These are phyloP conservation scores for Pseudeuparius sepicola DNA, from an alignment of 2,888 invertebrate genomes.

Conservation along the genomic window DNA sequence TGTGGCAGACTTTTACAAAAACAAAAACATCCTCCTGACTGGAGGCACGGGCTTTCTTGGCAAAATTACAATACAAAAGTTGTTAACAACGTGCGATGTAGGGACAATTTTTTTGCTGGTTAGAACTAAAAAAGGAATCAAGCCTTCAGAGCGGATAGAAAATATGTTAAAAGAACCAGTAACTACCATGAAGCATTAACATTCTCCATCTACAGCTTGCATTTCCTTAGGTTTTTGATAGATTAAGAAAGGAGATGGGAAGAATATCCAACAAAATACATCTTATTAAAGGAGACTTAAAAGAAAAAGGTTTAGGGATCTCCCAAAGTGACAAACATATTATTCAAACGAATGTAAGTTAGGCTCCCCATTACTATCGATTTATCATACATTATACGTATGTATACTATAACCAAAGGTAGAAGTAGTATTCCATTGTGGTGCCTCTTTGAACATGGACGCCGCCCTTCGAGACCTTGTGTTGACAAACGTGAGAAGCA, in stretches of 20 bases:
- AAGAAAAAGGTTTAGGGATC: constrained; percentile 23
- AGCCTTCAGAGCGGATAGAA: constrained; percentile 31
- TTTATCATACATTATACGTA: no score
- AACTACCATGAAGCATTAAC: constrained; percentile 31
- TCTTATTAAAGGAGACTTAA: constrained; percentile 27
- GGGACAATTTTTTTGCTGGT: constrained; percentile 30
- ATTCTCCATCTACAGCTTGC: constrained; percentile 7
- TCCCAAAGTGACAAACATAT: constrained; percentile 19
- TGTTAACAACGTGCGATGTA: constrained; percentile 29
- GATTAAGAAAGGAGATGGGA: no score
- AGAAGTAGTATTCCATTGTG: constrained; percentile 30
- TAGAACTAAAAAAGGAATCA: constrained; percentile 29
- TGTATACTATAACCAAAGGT: no score
- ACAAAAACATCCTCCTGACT: constrained; percentile 30
- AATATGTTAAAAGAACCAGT: constrained; percentile 52
- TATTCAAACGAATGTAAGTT: constrained; percentile 24
- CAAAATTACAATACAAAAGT: constrained; percentile 31
- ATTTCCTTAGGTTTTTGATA: constrained; percentile 9
- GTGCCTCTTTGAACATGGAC: constrained; percentile 29
- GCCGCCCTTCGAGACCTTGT: constrained; percentile 25
- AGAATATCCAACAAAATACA: constrained; percentile 24
- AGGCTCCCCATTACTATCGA: no score
- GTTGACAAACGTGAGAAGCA: constrained; percentile 27
- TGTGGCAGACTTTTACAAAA: constrained; percentile 29
- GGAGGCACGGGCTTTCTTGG: constrained; percentile 35